Base-by-base conservation (phyloP, 2,113 vertebrate species). In the Sceloporus tristichus region DNA sequence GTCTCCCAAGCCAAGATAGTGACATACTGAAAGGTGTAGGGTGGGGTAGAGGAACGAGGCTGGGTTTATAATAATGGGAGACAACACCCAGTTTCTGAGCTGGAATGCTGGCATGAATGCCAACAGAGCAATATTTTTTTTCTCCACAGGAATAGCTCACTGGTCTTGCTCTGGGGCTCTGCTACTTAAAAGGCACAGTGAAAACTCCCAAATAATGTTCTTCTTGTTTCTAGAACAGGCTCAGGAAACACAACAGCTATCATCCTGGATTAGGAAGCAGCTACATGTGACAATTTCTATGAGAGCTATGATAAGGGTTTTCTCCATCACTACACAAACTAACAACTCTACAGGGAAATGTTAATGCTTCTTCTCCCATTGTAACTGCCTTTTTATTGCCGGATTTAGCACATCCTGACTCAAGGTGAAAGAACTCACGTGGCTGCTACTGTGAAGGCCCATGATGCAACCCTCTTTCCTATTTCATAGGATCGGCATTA, bases 61-160 rank as follows among this genome's bases (percentile, higher is more conserved):
- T 82, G 82, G 79, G 34, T 82, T 42, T 59, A 42, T 71, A 82
- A 56, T 68, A 76, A 82, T 88, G 74, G 56, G 75, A 78, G 87
- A n/a, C 87, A 84, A 88, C 87, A 29, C 87, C 87, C 87, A 88
- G 48, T 25, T n/a, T 66, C 74, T 84, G 23, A 84, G 74, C 70
- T 84, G 87, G 74, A 88, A 88, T 56, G 75, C 23, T 88, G 87
- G 81, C 62, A 78, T 78, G 81, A 54, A 78, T 78, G 87, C 77
- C 85, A 73, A 70, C 18, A 80, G 48, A 79, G 65, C 23, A 73
- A 79, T 73, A 80, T 48, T 48, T 85, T 54, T 68, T 19, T 42
- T 48, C 84, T 38, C 75, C 76, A 74, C 54, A 77, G 81, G 81
- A 84, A 78, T 76, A 73, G 53, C 16, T 81, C 9, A 54, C 65